Evolutionary conservation across 1,140 invertebrate species (phyloP).

Genomic region (Eumeta japonica): DNA sequence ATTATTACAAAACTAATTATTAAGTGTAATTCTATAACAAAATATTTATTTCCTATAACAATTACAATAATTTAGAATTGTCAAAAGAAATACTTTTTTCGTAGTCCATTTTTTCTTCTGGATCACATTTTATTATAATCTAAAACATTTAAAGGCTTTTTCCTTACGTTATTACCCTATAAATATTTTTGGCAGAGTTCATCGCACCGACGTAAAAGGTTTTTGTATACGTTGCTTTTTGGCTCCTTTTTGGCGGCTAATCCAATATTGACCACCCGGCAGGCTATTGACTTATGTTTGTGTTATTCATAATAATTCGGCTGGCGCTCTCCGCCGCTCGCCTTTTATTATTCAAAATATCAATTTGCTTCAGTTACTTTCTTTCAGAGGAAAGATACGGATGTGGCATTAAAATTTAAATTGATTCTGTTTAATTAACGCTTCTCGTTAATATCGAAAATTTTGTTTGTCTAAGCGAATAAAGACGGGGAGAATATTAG

Average conservation of each 20-base stretch:
- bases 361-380: constrained; percentile 47
- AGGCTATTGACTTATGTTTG: constrained; percentile 57
- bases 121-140: too few relatives aligned
- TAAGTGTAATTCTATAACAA: too few relatives aligned
- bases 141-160: not conserved
- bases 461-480: too few relatives aligned
- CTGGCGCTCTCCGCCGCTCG: constrained; percentile 18
- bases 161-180: constrained; percentile 18
- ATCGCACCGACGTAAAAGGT: constrained; percentile 56
- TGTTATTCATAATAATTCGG: constrained; percentile 52
- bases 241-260: constrained; percentile 53
- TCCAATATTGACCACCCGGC: constrained; percentile 55
- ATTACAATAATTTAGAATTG: too few relatives aligned
- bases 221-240: constrained; percentile 58
- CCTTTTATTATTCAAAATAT: constrained; percentile 58
- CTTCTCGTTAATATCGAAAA: too few relatives aligned
- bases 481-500: too few relatives aligned
- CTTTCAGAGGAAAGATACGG: constrained; percentile 16
- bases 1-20: too few relatives aligned
- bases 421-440: not conserved
- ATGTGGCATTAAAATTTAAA: constrained; percentile 1
- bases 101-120: too few relatives aligned
- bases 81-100: too few relatives aligned
- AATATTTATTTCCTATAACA: too few relatives aligned
- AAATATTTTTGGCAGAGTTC: constrained; percentile 49